Percentiles rank a stretch among this genome's conserved stretches.
phyloP scores from a whole-genome alignment of 1,140 invertebrate species.

The Neodiprion pinetum region DNA sequence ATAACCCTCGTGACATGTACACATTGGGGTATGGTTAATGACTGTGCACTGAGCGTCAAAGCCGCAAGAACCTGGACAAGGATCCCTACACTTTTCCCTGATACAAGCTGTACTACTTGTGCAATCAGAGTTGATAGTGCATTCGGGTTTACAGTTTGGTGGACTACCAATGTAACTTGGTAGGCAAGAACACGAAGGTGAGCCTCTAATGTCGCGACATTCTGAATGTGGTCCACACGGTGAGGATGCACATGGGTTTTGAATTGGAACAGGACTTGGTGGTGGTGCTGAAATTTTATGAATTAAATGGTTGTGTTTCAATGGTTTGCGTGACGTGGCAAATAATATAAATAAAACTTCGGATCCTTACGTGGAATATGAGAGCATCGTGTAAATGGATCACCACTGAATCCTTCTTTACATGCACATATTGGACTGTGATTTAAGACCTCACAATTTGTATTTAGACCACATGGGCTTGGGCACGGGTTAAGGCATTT shows the following conservation, averaged over 20 bases:
- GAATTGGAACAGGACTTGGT: conserved; percentile 38
- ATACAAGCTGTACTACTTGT: conserved; percentile 73
- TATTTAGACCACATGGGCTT: conserved; percentile 58
- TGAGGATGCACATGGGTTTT: conserved; percentile 67
- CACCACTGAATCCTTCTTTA: conserved; percentile 64
- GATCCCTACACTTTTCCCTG: conserved; percentile 75
- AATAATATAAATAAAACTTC: background rate
- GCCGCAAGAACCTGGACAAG: conserved; percentile 69
- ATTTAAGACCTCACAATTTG: conserved; percentile 64
- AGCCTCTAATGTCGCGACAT: conserved; percentile 61
- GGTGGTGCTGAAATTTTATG: conserved; percentile 26
- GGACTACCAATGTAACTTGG: conserved; percentile 55
- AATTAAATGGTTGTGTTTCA: conserved; percentile 8
- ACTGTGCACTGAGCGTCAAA: conserved; percentile 52
- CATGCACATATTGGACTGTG: conserved; percentile 69
- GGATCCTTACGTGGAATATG: conserved; percentile 54
- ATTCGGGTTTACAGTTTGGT: conserved; percentile 73
- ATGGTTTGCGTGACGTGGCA: conserved; percentile 11
- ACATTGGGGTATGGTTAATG: conserved; percentile 58
- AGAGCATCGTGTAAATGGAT: conserved; percentile 66
- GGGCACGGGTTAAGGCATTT: conserved; percentile 66
- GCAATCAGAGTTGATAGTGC: conserved; percentile 77
- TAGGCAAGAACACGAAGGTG: conserved; percentile 65
- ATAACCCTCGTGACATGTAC: conserved; percentile 55
- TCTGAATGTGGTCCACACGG: conserved; percentile 71